Conservation (phyloP, 1,140 invertebrate species). For the Dendrolimus punctatus region DNA sequence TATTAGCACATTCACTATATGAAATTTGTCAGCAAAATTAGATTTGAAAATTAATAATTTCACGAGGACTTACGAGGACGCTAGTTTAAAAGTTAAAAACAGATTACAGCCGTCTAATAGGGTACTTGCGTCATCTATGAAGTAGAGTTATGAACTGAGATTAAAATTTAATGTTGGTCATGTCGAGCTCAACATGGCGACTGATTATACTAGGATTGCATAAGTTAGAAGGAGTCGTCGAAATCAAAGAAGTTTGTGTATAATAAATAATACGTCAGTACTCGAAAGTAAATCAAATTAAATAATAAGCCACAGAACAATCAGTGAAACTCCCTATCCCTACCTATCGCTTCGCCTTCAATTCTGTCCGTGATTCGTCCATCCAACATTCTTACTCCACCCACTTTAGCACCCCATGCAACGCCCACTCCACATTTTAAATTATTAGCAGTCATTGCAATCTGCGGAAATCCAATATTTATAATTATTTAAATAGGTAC, state of each 20-base stretch:
- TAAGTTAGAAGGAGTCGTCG: constrained; percentile 4
- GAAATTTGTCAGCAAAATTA: no score
- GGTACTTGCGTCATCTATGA: neutral
- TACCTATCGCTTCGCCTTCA: constrained; percentile 83
- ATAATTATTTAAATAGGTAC: neutral
- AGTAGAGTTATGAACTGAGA: neutral
- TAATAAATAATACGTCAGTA: no score
- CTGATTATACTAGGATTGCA: constrained; percentile 22
- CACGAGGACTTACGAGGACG: no score
- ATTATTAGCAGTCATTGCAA: constrained; percentile 90
- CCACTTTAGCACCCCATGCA: constrained; percentile 85
- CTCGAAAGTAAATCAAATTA: no score
- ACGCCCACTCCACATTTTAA: constrained; percentile 89
- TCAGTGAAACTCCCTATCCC: neutral
- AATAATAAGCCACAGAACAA: no score
- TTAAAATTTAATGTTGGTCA: constrained; percentile 15
- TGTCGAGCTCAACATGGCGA: constrained; percentile 55
- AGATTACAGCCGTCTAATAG: no score
- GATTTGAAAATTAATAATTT: no score
- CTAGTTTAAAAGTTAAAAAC: no score
- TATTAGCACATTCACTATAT: no score
- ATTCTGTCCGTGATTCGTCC: constrained; percentile 91
- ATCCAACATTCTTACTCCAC: constrained; percentile 92
- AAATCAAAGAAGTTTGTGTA: no score
- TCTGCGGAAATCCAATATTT: constrained; percentile 33